phyloP scores from a whole-genome alignment of 1,140 invertebrate species.

The Drosophila teissieri region DNA sequence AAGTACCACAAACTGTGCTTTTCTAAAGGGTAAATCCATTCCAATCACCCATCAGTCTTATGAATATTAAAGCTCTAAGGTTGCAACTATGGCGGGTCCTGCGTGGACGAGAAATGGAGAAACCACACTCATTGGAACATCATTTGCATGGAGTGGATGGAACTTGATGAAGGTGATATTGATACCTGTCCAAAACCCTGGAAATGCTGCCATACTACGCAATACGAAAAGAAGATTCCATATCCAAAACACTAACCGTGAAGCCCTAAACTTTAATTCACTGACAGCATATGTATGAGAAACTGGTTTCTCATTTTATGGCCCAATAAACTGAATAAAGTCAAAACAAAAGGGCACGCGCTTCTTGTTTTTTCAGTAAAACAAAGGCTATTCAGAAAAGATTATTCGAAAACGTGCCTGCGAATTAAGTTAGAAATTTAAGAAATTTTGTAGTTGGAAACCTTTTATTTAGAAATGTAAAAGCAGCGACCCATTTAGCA shows the following conservation, averaged over 20 bases:
- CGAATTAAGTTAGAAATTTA: background rate
- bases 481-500: background rate
- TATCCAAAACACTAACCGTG: conserved; percentile 4
- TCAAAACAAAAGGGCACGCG: conserved; percentile 35
- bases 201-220: conserved; percentile 7
- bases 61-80: background rate
- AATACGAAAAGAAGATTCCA: conserved; percentile 5
- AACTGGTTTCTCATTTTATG: conserved; percentile 48
- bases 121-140: background rate
- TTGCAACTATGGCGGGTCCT: conserved; percentile 1
- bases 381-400: background rate
- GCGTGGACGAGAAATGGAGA: conserved; percentile 6
- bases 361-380: conserved; percentile 25
- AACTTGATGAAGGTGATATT: background rate
- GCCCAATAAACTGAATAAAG: conserved; percentile 21
- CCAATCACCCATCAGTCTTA: too few species aligned
- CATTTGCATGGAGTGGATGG: conserved; percentile 3
- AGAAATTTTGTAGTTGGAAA: too few species aligned
- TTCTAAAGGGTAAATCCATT: background rate
- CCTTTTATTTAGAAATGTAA: background rate
- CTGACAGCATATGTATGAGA: conserved; percentile 1
- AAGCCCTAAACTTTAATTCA: conserved; percentile 19
- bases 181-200: background rate
- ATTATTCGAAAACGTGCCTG: background rate
- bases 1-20: background rate